Base-by-base conservation (phyloP, 2,113 vertebrate genomes). In the Eulacestoma nigropectus region DNA sequence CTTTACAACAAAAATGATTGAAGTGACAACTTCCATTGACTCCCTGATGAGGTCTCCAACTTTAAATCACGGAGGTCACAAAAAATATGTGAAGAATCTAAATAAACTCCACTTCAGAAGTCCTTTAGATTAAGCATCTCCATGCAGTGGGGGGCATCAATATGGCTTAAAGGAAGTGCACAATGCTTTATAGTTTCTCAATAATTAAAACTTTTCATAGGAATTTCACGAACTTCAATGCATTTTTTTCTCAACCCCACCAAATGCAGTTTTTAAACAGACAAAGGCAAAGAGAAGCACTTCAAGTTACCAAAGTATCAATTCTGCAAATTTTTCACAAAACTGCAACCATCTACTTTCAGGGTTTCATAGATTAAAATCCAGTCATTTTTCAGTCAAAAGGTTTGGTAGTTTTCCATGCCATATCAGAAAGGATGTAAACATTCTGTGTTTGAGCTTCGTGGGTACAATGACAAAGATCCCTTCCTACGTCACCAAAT, bases 21-120 rank as follows among this genome's bases (percentile, higher is more conserved):
- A 96, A 94, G 78, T 26, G 87, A 89, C 90, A 91, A 56, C 60
- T 89, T 93, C 39, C 59, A 89, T 6, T 46, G 89, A 76, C 46
- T 85, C 89, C 86, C 95, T 4, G 19, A 76, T 90, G 65, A 83
- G 79, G 77, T 32, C 35, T 76, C 89, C 3, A 32, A 92, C 93
- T 88, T 94, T 89, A 89, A 90, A 87, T 89, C 37, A 32, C 1
- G 1, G 80, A 87, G 90, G 83, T 92, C 76, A 77, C 69, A 37
- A 83, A 89, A 94, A 96, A 44, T 52, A 92, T 80, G 84, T 92
- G 67, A 90, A 95, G 85, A 93, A 93, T 93, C 78, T 49, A n/a
- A 89, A 74, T 30, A 91, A 83, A 79, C 44, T 82, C 50, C 65
- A 87, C 15, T n/a, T 90, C 75, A 79, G 29, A 63, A 56, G 60